Evolutionary conservation across 2,888 invertebrate species (phyloP), one percentile per base, ranked within the genome.

Genomic region (Nephrotoma appendiculata): DNA sequence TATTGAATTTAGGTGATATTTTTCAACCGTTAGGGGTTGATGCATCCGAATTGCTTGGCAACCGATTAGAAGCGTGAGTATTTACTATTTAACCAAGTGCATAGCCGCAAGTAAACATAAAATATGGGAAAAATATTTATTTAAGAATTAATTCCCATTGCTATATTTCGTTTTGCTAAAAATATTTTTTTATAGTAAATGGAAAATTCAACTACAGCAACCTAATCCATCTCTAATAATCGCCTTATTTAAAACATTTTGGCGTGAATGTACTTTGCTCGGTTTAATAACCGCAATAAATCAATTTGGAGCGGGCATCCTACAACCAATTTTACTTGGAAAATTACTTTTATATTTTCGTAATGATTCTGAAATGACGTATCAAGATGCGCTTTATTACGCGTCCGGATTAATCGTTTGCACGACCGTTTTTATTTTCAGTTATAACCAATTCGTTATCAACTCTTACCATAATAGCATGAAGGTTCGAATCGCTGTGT

Each of bases 401-500:
- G 93, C 93, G 0, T 92, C 91, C 5, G 91, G 91, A 19, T 90
- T 93, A 52, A 89, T 90, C 1, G 9, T 88, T 6, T 87, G 92
- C 83, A 91, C 91, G 87, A 90, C 90, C 2, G 86, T 90, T 0
- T 92, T 91, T 88, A 92, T 92, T 6, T 88, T 94, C 41, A 89
- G 92, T 1, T 91, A 92, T 86, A 94, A 95, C 90, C 95, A 95
- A 86, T 94, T 94, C 88, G 93, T 95, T 89, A 94, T 95, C 92
- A 93, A 92, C 5, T 94, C 94, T n/a, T 95, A 95, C 91, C 95
- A 96, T 88, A 93, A 95, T 86, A 97, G 97, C 2, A 96, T 97
- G 95, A 94, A 95, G 90, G 94, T 97, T 89, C 93, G 97, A 87
- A 94, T 97, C 0, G 96, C 97, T 0, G 93, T 95, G 86, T 97